A percentile compares a stretch with the other conserved stretches of the same genome.
phyloP scores from a whole-genome alignment of 2,888 invertebrate species.

The Hemaris fuciformis region DNA sequence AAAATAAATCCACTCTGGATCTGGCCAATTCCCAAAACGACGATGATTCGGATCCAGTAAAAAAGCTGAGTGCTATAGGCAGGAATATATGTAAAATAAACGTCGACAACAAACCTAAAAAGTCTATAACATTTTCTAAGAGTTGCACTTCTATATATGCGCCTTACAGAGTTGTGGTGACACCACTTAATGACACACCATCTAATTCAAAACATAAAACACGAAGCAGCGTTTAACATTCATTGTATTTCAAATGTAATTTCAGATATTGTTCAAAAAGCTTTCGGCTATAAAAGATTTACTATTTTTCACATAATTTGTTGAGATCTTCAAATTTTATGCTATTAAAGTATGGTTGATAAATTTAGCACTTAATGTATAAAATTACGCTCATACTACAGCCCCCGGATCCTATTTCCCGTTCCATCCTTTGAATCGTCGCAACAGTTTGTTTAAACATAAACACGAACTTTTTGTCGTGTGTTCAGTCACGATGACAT shows the following conservation, averaged over 20 bases:
- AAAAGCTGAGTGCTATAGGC: conserved; percentile 72
- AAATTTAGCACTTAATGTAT: neutral
- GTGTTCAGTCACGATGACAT: neutral
- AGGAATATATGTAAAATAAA: conserved; percentile 68
- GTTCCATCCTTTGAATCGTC: neutral
- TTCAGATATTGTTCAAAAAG: neutral
- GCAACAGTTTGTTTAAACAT: neutral
- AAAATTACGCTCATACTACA: too few relatives aligned
- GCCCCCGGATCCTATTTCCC: neutral
- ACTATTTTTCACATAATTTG: conserved; percentile 42
- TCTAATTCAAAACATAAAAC: conserved; percentile 27
- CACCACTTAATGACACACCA: conserved; percentile 59
- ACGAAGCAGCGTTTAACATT: conserved; percentile 23
- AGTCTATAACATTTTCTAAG: conserved; percentile 64
- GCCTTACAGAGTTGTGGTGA: conserved; percentile 63
- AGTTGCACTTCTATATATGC: conserved; percentile 68
- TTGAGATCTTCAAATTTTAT: conserved; percentile 61
- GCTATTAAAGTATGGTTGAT: neutral
- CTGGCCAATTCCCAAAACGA: conserved; percentile 49
- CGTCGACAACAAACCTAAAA: conserved; percentile 58
- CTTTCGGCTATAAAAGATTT: conserved; percentile 18
- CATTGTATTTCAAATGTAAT: conserved; percentile 11
- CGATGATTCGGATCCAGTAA: conserved; percentile 58
- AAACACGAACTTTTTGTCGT: too few relatives aligned
- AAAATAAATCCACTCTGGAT: conserved; percentile 44